Evolutionary conservation across 1,140 invertebrate genomes (phyloP).

Genomic region (Hylaeus anthracinus): DNA sequence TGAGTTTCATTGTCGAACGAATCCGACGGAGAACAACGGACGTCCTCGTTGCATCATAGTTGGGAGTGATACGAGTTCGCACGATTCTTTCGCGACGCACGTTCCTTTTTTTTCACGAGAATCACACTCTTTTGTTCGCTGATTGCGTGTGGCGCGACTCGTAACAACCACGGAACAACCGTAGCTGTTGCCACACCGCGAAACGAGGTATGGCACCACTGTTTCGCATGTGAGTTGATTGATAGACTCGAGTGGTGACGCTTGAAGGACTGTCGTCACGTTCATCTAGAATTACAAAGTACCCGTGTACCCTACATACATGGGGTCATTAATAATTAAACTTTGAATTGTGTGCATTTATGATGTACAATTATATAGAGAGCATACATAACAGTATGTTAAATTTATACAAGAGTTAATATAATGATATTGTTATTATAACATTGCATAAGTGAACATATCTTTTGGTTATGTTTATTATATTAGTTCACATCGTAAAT

Average conservation of each 20-base stretch:
- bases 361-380: too few species aligned
- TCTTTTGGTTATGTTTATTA: too few species aligned
- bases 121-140: constrained; percentile 38
- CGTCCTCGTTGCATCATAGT: constrained; percentile 43
- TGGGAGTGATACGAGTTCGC: constrained; percentile 35
- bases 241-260: not conserved
- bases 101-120: constrained; percentile 24
- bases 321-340: too few species aligned
- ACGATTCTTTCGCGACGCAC: constrained; percentile 26
- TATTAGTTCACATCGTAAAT: too few species aligned
- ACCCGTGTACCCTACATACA: not conserved
- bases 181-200: constrained; percentile 18
- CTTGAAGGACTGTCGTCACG: not conserved
- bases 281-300: not conserved
- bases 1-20: constrained; percentile 68
- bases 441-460: too few species aligned
- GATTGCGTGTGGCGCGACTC: constrained; percentile 18
- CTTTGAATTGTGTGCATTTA: too few species aligned
- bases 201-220: not conserved
- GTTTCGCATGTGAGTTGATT: not conserved
- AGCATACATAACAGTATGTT: too few species aligned
- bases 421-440: too few species aligned
- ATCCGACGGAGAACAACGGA: constrained; percentile 19
- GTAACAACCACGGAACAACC: constrained; percentile 5
- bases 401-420: too few species aligned